Percentiles rank a stretch among this genome's conserved stretches.
Evolutionary conservation across 1,140 invertebrate species (phyloP).

Genomic region (Leptonema lineaticorne): DNA sequence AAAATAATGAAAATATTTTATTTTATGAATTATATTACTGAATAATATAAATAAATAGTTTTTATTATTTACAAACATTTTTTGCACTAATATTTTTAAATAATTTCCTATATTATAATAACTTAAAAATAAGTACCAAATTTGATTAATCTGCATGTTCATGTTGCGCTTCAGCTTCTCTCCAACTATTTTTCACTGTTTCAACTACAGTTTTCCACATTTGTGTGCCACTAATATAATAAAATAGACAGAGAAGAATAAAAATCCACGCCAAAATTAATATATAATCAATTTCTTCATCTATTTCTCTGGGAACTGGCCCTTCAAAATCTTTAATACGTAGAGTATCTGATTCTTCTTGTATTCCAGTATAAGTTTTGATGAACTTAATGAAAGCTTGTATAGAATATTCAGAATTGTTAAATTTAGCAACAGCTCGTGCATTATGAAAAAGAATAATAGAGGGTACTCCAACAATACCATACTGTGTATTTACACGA

Average conservation of each 20-base stretch:
- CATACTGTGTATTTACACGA: slow-evolving; percentile 88
- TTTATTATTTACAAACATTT: no score
- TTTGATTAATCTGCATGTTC: slow-evolving; percentile 68
- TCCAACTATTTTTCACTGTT: slow-evolving; percentile 83
- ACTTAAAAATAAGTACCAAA: no score
- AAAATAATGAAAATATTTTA: no score
- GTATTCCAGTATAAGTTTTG: slow-evolving; percentile 74
- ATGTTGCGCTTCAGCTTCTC: slow-evolving; percentile 87
- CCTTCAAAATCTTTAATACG: slow-evolving; percentile 73
- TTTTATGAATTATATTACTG: no score
- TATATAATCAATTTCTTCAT: slow-evolving; percentile 77
- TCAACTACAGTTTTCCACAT: slow-evolving; percentile 82
- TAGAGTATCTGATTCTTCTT: slow-evolving; percentile 63
- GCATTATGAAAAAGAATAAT: slow-evolving; percentile 92
- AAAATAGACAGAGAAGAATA: slow-evolving; percentile 72
- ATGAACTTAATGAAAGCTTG: slow-evolving; percentile 82
- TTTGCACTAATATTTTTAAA: no score
- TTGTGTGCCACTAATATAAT: slow-evolving; percentile 76
- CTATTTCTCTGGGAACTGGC: slow-evolving; percentile 72
- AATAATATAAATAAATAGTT: no score
- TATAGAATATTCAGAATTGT: slow-evolving; percentile 79
- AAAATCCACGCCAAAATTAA: slow-evolving; percentile 84
- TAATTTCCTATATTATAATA: no score
- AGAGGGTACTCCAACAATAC: slow-evolving; percentile 91
- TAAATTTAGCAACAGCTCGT: slow-evolving; percentile 81